These are phyloP conservation scores for Microcaecilia unicolor DNA, from an alignment of 2,797 vertebrate genomes.

Conservation along the genomic window DNA sequence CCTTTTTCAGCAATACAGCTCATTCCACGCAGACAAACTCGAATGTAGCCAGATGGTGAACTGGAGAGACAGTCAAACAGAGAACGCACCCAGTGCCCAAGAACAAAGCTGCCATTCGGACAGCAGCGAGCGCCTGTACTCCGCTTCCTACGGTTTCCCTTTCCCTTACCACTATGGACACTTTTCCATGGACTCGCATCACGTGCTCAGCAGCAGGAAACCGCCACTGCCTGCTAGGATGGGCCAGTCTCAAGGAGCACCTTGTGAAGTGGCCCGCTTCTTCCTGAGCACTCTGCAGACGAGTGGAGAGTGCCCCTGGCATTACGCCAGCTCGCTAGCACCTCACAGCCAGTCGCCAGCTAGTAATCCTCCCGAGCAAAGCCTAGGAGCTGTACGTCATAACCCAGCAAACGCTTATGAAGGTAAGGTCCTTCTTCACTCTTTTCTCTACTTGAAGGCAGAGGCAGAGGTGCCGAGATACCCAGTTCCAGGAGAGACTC, in stretches of 20 bases:
- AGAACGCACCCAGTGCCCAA: conserved; percentile 36
- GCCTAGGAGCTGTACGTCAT: conserved; percentile 39
- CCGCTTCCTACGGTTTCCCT: conserved; percentile 56
- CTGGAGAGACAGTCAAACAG: conserved; percentile 66
- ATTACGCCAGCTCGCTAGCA: conserved; percentile 51
- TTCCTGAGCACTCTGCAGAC: conserved; percentile 65
- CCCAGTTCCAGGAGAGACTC: too few species aligned
- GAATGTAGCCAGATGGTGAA: conserved; percentile 56
- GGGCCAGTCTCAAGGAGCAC: conserved; percentile 52
- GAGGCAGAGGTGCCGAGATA: too few species aligned
- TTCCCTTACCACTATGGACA: conserved; percentile 67
- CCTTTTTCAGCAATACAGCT: conserved; percentile 47
- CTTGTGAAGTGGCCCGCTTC: conserved; percentile 66
- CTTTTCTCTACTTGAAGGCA: too few species aligned
- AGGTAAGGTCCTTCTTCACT: conserved; percentile 46
- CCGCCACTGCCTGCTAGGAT: conserved; percentile 51
- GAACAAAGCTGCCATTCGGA: conserved; percentile 66
- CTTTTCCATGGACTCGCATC: conserved; percentile 53
- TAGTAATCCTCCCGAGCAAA: conserved; percentile 50
- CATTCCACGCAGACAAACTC: conserved; percentile 59
- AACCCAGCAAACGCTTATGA: conserved; percentile 45
- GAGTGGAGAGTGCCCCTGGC: conserved; percentile 65
- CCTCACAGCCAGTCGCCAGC: conserved; percentile 42
- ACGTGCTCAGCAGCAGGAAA: conserved; percentile 58
- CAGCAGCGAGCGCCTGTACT: conserved; percentile 53